phyloP scores from a whole-genome alignment of 2,888 invertebrate species.

The Eilema caniola region DNA sequence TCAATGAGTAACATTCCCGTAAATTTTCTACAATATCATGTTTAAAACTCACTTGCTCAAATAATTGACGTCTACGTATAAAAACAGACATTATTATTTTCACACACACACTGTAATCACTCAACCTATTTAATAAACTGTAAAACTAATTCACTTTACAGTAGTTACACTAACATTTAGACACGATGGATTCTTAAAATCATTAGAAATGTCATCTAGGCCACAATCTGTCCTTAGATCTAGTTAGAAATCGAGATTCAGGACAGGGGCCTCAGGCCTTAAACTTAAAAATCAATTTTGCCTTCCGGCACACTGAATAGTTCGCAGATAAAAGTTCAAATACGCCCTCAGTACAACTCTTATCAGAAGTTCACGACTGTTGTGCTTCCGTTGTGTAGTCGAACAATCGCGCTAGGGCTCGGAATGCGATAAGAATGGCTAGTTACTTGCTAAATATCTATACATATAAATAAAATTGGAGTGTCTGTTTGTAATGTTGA shows the following conservation, averaged over 20 bases:
- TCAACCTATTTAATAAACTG: neutral
- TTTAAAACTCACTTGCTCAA: constrained; percentile 70
- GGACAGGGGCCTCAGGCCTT: no score
- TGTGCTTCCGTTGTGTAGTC: neutral
- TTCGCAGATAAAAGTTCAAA: neutral
- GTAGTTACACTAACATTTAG: neutral
- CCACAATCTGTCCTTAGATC: no score
- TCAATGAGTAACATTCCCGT: no score
- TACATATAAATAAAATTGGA: no score
- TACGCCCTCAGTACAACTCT: constrained; percentile 17
- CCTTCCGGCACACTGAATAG: neutral
- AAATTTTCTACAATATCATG: no score
- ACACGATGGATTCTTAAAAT: no score
- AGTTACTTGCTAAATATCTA: neutral
- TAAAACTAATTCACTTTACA: neutral
- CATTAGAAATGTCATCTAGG: no score
- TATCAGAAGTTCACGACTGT: constrained; percentile 26
- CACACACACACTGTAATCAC: neutral
- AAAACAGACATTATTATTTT: constrained; percentile 60
- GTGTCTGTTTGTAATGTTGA: no score
- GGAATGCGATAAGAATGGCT: neutral
- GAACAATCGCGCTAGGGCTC: neutral
- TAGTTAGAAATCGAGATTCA: no score
- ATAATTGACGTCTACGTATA: constrained; percentile 63
- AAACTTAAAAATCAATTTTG: neutral